Percentiles rank a stretch among this genome's conserved stretches.
phyloP scores from a whole-genome alignment of 2,113 vertebrate genomes.

The Neoarius graeffei region DNA sequence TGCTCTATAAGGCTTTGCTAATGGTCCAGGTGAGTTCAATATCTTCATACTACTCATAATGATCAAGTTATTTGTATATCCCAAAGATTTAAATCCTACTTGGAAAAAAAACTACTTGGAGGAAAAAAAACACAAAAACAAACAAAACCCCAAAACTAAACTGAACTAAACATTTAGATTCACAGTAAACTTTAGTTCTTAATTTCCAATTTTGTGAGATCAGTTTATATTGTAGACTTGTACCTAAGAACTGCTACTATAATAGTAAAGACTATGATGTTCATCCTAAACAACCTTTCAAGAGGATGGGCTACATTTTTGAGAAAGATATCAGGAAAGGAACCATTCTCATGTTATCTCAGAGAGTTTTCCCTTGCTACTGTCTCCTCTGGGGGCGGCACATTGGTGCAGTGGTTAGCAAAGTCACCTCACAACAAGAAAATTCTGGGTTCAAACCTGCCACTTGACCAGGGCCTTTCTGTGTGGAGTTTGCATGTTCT shows the following conservation, averaged over 20 bases:
- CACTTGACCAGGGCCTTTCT: too few species aligned
- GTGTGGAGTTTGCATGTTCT: too few species aligned
- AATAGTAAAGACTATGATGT: background rate
- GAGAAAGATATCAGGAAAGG: background rate
- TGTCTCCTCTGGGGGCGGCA: background rate
- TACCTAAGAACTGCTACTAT: background rate
- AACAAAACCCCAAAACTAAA: too few species aligned
- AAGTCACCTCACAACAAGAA: too few species aligned
- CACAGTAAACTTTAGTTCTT: background rate
- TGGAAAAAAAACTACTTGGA: background rate
- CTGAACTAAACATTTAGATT: too few species aligned
- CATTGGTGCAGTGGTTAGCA: too few species aligned
- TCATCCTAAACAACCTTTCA: background rate
- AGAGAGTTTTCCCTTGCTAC: background rate
- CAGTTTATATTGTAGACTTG: background rate
- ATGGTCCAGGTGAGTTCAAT: slow-evolving; percentile 78
- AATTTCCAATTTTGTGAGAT: background rate
- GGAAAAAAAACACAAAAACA: too few species aligned
- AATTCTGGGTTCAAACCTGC: too few species aligned
- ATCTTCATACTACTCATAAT: background rate
- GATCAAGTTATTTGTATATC: background rate
- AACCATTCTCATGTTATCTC: background rate
- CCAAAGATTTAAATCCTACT: background rate
- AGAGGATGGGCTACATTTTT: background rate
- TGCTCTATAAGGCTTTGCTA: slow-evolving; percentile 79